Evolutionary conservation across 2,797 vertebrate genomes (phyloP).

Genomic region (Chrysocyon brachyurus): DNA sequence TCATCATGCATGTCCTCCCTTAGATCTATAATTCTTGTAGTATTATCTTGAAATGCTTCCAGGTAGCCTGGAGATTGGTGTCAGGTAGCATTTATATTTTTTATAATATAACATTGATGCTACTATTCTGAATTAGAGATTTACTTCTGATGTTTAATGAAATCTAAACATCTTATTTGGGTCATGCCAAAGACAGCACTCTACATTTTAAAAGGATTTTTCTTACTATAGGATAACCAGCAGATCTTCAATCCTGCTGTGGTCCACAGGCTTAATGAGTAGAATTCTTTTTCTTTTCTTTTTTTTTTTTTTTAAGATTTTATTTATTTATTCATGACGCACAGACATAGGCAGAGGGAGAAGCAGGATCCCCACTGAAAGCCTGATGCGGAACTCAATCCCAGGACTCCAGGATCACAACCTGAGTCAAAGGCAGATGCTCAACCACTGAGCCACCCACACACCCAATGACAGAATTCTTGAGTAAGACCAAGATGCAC

Average conservation of each 20-base stretch:
- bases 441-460: no score
- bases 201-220: neutral
- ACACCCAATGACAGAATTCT: neutral
- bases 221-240: neutral
- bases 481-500: neutral
- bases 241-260: neutral
- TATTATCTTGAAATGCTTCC: neutral
- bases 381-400: no score
- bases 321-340: no score
- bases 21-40: neutral
- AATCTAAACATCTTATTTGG: neutral
- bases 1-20: neutral
- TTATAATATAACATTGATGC: neutral
- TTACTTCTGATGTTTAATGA: slow-evolving; percentile 33
- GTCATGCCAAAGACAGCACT: neutral
- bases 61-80: neutral
- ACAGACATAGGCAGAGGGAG: no score
- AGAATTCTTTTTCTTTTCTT: neutral
- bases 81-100: neutral
- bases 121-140: neutral
- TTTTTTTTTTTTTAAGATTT: no score
- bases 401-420: no score
- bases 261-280: neutral
- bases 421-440: no score
- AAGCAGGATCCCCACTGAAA: no score